These are phyloP conservation scores for Pangasius djambal DNA, from an alignment of 2,797 vertebrate genomes.

Conservation along the genomic window DNA sequence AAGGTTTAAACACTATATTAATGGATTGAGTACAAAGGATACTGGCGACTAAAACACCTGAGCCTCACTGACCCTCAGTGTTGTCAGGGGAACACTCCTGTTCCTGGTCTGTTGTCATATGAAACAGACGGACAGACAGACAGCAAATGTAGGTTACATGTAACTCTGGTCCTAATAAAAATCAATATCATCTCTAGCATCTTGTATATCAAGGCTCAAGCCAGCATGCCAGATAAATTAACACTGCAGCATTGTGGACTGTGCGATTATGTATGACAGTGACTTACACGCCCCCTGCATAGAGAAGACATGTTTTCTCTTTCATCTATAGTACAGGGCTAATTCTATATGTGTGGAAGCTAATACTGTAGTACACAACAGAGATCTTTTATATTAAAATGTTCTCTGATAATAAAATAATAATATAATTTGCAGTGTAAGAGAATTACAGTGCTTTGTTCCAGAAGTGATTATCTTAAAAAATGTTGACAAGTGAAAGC, in stretches of 20 bases:
- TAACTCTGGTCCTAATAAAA: conserved; percentile 50
- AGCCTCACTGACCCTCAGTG: neutral
- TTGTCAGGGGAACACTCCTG: neutral
- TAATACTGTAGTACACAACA: conserved; percentile 53
- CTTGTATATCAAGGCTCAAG: conserved; percentile 94
- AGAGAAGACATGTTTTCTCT: conserved; percentile 84
- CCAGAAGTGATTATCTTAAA: conserved; percentile 63
- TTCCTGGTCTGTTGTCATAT: conserved; percentile 6
- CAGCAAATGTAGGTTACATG: conserved; percentile 35
- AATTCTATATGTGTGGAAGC: neutral
- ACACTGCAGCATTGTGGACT: conserved; percentile 88
- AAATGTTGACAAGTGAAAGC: conserved; percentile 78
- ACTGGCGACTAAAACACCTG: neutral
- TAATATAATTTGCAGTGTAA: neutral
- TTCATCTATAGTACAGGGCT: conserved; percentile 30
- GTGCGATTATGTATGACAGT: conserved; percentile 93
- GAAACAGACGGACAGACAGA: conserved; percentile 10
- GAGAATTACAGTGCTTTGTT: conserved; percentile 68
- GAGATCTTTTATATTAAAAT: conserved; percentile 76
- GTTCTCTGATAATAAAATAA: conserved; percentile 49
- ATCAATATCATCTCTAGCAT: conserved; percentile 85
- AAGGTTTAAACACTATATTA: neutral
- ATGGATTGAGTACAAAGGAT: neutral
- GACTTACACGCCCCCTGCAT: conserved; percentile 91
- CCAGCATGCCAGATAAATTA: conserved; percentile 91